Conservation (phyloP, 2,797 vertebrate species). For the Decapterus maruadsi region DNA sequence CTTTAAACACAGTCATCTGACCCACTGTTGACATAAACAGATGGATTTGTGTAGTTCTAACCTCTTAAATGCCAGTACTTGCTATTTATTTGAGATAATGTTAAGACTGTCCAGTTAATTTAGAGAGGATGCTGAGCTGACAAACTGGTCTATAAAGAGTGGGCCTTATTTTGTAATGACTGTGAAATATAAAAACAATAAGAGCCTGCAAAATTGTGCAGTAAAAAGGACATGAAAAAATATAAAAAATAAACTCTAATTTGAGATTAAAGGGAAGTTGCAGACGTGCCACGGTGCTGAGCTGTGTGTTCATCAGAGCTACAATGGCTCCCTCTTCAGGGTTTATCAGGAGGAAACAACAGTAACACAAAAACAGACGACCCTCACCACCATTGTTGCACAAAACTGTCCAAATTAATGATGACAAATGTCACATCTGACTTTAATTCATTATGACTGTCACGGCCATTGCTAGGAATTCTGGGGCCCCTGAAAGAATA, state of each 20-base stretch:
- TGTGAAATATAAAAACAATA: neutral
- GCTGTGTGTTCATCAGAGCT: slow-evolving; percentile 58
- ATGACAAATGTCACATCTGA: neutral
- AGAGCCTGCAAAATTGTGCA: neutral
- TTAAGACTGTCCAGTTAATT: neutral
- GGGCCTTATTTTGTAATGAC: neutral
- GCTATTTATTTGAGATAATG: neutral
- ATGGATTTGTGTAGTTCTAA: neutral
- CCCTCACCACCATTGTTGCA: neutral
- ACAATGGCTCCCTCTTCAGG: slow-evolving; percentile 81
- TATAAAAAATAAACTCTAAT: slow-evolving; percentile 4
- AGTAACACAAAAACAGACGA: neutral
- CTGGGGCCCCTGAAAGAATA: too few relatives aligned
- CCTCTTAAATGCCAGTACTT: neutral
- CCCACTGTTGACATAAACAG: neutral
- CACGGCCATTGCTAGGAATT: too few relatives aligned
- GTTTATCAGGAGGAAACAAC: slow-evolving; percentile 19
- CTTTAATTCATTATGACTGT: neutral
- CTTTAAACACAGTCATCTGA: neutral
- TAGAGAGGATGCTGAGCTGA: neutral
- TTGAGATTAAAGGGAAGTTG: neutral
- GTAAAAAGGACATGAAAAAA: neutral
- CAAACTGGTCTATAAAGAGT: neutral
- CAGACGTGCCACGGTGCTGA: neutral
- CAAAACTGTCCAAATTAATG: neutral